These are phyloP conservation scores for rabbit (Oryctolagus cuniculus) DNA, from an alignment of 2,113 vertebrate genomes.

Conservation along the genomic window mOryCun1.1 NC_091435.1:95082001-95082500, in stretches of 20 bases:
- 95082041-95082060: constrained; percentile 29
- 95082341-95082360: background rate
- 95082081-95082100: background rate
- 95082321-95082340: background rate
- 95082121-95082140: background rate
- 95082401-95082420: too few relatives aligned
- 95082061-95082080: background rate
- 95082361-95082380: background rate
- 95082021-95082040: constrained; percentile 31
- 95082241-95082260: background rate
- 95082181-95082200: background rate
- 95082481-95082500: too few relatives aligned
- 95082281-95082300: background rate
- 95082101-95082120: background rate
- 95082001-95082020: background rate
- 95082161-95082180: background rate
- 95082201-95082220: background rate
- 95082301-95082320: background rate
- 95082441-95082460: too few relatives aligned
- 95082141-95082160: background rate
- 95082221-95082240: background rate
- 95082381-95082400: background rate
- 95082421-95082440: too few relatives aligned
- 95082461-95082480: too few relatives aligned
- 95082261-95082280: background rate